Evolutionary conservation across 2,888 invertebrate species (phyloP), one percentile per base, ranked within the genome.

Genomic region (Sarcophaga rosellei): DNA sequence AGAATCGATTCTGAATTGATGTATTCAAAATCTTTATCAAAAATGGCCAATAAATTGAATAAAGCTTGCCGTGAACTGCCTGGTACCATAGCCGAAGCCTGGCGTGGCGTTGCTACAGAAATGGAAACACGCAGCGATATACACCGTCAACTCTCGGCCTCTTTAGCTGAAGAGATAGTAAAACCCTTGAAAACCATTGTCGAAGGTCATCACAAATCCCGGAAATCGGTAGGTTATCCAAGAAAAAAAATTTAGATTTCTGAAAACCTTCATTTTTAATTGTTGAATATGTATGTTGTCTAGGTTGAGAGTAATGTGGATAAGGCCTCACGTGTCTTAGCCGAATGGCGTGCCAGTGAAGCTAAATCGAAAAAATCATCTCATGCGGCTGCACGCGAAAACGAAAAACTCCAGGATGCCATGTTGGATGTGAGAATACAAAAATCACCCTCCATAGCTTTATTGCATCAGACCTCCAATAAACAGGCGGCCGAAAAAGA

Each of bases 111-210:
- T 85, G 98, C 97, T 74, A 94, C 96, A n/a, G 98, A 98, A 94
- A 96, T 98, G 96, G 98, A 98, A 93, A 95, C 96, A 88, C 96
- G 98, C 90, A 97, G 98, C 57, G 98, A 98, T 92, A 95, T 97
- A 78, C 98, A 98, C 94, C 96, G 97, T 91, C 95, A 96, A 92
- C 95, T 97, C 93, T 96, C 97, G 81, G 95, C 94, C 88, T 95
- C 97, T 61, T 94, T 98, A 63, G 94, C 96, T 84, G 98, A 98
- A 89, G 98, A 98, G 92, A 95, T 98, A 86, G 97, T 97, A 44
- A 97, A 98, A 93, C 98, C 98, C 75, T 94, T 98, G 91, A 96
- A 96, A 92, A 93, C 94, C 87, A 94, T 96, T 73, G 95, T 96
- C 62, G 96, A 96, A 87, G 95, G 94, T 89, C 96, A 96, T 91